These are phyloP conservation scores for Erannis defoliaria DNA, from an alignment of 2,888 invertebrate species.

Conservation along the genomic window DNA sequence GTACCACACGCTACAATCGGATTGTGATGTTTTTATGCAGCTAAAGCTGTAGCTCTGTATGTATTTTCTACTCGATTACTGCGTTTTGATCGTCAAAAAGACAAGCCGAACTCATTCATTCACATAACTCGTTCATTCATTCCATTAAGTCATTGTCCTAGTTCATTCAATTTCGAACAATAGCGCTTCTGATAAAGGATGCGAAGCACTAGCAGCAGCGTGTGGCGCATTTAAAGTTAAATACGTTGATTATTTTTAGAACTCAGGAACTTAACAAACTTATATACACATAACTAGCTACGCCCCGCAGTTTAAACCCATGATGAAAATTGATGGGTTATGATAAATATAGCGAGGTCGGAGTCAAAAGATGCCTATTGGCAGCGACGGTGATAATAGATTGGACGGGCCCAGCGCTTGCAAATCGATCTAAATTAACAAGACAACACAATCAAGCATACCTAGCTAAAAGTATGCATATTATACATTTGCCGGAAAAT, in stretches of 20 bases:
- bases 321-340: too few relatives aligned
- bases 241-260: slow-evolving; percentile 12
- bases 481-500: too few relatives aligned
- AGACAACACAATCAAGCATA: too few relatives aligned
- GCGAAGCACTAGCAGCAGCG: slow-evolving; percentile 13
- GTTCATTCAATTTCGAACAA: slow-evolving; percentile 41
- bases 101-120: slow-evolving; percentile 33
- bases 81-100: slow-evolving; percentile 12
- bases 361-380: too few relatives aligned
- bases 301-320: too few relatives aligned
- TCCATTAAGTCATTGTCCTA: slow-evolving; percentile 28
- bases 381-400: too few relatives aligned
- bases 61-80: background rate
- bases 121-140: slow-evolving; percentile 37
- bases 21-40: background rate
- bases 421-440: too few relatives aligned
- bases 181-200: slow-evolving; percentile 19
- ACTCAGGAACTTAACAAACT: background rate
- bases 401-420: too few relatives aligned
- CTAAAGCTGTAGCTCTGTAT: background rate
- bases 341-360: too few relatives aligned
- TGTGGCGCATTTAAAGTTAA: slow-evolving; percentile 20
- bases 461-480: too few relatives aligned
- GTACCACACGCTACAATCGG: background rate
- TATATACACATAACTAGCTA: background rate